Base-by-base conservation (phyloP, 2,888 invertebrate species). In the Melanargia galathea region DNA sequence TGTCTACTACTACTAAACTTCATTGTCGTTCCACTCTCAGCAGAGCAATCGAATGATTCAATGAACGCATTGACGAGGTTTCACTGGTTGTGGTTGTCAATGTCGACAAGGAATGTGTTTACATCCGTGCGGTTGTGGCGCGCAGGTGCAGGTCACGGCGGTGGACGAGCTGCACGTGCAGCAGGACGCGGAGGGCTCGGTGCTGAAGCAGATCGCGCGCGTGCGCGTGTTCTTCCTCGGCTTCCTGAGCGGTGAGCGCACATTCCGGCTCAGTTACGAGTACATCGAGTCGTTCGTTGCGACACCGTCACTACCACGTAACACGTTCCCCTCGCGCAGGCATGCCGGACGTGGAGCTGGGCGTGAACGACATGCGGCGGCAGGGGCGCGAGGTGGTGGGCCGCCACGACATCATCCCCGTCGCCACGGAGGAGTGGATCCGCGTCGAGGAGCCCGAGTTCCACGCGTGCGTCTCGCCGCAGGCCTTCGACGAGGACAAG, bases 341-440 rank as follows among this genome's bases (percentile, higher is more conserved):
- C 60, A 97, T 97, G 96, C 99, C 99, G 3, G 96, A 96, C 79
- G 95, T 99, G 70, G 99, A 99, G 90, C 91, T 99, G 73, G 99
- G 99, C 3, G 94, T 99, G 63, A 99, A 99, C 87, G 99, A 99
- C 87, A 94, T 98, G 93, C 94, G 97, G 85, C 93, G 99, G n/a
- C 97, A 98, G 87, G 99, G 99, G n/a, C 96, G 96, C 87, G 99
- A 99, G 93, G 98, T 99, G 59, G 99, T 99, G 1, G 98, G 99
- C 0, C 93, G 99, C 3, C 98, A 99, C 87, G 99, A 99, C 89
- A 99, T 99, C 83, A 98, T 99, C 82, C 99, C 99, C 22, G 97
- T 98, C 18, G 97, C 97, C 67, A 99, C 99, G 0, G 99, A 99
- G 89, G 98, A 99, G 89, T 99, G 99, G 99, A 99, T 99, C 79